Conservation (phyloP, 1,140 invertebrate species). For the Aporrectodea caliginosa region DNA sequence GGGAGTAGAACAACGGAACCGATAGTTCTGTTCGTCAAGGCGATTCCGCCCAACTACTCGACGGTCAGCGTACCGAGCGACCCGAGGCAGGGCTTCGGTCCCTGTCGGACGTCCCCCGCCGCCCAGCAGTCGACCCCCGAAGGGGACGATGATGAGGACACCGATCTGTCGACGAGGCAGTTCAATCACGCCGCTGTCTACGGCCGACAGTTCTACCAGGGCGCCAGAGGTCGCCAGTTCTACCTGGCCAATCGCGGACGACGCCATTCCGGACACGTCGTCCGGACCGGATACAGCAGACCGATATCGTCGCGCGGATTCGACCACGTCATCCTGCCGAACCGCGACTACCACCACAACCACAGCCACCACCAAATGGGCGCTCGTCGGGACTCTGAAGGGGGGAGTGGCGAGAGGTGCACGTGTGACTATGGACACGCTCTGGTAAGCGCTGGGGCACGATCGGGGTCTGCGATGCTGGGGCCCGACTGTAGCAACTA, state of each 20-base stretch:
- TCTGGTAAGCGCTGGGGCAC: no score
- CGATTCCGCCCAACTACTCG: background rate
- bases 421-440: background rate
- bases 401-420: background rate
- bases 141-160: background rate
- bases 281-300: background rate
- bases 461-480: no score
- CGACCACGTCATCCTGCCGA: background rate
- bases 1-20: background rate
- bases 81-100: no score
- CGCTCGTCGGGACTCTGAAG: background rate
- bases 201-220: background rate
- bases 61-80: background rate
- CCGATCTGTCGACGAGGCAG: background rate
- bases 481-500: background rate
- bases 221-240: background rate
- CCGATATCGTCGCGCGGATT: background rate
- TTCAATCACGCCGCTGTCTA: background rate
- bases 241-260: background rate
- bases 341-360: background rate
- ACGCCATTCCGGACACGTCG: background rate
- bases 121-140: background rate
- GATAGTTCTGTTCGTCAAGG: background rate
- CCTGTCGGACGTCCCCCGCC: background rate
- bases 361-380: background rate